Percentiles rank a stretch among this genome's conserved stretches.
These are phyloP conservation scores for Furcifer pardalis DNA, from an alignment of 2,797 vertebrate genomes.

Conservation along the genomic window DNA sequence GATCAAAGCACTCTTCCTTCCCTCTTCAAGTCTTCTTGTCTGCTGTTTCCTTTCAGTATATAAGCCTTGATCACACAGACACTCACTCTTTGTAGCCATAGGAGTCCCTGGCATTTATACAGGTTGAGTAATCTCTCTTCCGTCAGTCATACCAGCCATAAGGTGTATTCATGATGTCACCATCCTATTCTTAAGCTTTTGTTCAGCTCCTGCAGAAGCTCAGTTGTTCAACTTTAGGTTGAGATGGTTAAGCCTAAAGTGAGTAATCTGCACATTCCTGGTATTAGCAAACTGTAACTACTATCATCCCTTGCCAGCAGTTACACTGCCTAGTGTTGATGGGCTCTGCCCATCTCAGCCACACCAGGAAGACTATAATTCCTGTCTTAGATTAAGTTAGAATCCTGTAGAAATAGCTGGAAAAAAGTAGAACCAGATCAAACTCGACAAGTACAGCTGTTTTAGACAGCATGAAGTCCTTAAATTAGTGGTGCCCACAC, in stretches of 20 bases:
- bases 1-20: not conserved
- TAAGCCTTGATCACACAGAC: not conserved
- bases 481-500: too few species aligned
- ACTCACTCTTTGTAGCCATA: not conserved
- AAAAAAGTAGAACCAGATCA: not conserved
- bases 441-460: not conserved
- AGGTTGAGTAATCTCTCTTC: not conserved
- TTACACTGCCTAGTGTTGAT: not conserved
- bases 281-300: not conserved
- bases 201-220: not conserved
- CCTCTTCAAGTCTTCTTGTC: not conserved
- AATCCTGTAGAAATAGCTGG: not conserved
- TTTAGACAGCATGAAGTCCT: not conserved
- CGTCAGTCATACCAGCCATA: not conserved
- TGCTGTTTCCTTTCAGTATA: not conserved
- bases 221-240: not conserved
- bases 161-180: not conserved
- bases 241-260: not conserved
- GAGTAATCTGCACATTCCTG: not conserved
- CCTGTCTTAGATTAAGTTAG: too few species aligned
- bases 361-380: not conserved
- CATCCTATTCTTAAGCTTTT: not conserved
- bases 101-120: not conserved
- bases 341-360: not conserved
- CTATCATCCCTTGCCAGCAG: not conserved